Conservation (phyloP, 2,888 invertebrate genomes). For the Drosophila putrida region DNA sequence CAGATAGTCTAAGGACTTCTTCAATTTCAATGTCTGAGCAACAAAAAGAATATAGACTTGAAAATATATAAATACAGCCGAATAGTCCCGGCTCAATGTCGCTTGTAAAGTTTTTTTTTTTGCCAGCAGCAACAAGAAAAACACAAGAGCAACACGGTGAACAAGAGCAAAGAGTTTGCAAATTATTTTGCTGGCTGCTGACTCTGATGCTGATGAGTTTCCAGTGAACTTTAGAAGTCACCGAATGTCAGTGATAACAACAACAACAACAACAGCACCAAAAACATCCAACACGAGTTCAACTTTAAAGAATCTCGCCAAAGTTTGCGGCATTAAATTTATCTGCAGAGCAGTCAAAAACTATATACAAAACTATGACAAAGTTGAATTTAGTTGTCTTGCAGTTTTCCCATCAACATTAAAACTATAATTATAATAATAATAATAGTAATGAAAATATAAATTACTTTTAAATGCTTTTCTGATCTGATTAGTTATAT, state of each 20-base stretch:
- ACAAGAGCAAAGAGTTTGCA: constrained; percentile 43
- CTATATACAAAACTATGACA: constrained; percentile 1
- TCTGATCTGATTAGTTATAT: constrained; percentile 42
- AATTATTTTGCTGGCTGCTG: constrained; percentile 69
- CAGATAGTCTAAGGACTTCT: constrained; percentile 34
- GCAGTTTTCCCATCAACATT: constrained; percentile 1
- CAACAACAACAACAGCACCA: constrained; percentile 18
- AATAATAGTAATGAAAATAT: constrained; percentile 6
- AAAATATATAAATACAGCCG: constrained; percentile 29
- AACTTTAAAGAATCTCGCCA: constrained; percentile 60
- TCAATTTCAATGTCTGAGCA: constrained; percentile 50
- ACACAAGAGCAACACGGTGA: constrained; percentile 12
- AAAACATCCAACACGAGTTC: constrained; percentile 41
- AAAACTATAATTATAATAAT: constrained; percentile 3
- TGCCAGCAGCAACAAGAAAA: constrained; percentile 18
- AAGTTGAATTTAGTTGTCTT: background rate
- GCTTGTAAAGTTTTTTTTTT: constrained; percentile 57
- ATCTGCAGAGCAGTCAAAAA: constrained; percentile 20
- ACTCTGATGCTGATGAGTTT: constrained; percentile 55
- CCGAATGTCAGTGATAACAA: constrained; percentile 48
- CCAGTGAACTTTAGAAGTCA: constrained; percentile 63
- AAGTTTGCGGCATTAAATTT: constrained; percentile 45
- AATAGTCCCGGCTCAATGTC: constrained; percentile 51
- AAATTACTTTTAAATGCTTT: constrained; percentile 42
- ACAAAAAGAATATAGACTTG: background rate